phyloP scores from a whole-genome alignment of 2,888 invertebrate species.

The Tipula unca region DNA sequence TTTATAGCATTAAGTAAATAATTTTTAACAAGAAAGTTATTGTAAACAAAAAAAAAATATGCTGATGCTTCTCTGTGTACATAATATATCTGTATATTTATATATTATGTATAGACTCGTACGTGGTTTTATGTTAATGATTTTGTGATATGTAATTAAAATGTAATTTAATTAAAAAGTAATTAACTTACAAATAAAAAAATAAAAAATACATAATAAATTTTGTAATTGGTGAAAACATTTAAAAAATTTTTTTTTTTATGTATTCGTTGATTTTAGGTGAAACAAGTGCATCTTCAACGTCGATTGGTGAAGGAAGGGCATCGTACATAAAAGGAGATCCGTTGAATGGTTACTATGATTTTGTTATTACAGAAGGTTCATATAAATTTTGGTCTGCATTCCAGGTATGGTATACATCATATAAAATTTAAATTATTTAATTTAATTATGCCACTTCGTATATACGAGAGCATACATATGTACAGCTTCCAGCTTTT shows the following conservation, averaged over 20 bases:
- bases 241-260: neutral
- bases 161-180: neutral
- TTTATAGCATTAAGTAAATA: neutral
- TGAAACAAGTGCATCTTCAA: neutral
- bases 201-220: neutral
- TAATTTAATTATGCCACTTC: neutral
- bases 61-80: neutral
- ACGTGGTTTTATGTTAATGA: neutral
- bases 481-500: neutral
- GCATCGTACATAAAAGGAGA: constrained; percentile 45
- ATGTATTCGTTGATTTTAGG: neutral
- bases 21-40: neutral
- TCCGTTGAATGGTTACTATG: constrained; percentile 74
- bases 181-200: no score
- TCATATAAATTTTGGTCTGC: constrained; percentile 85
- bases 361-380: constrained; percentile 79
- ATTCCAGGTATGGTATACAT: constrained; percentile 60
- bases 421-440: neutral
- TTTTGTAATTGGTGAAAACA: neutral
- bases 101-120: neutral
- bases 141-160: neutral
- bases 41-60: neutral
- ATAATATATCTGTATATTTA: no score
- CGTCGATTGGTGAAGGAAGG: constrained; percentile 35
- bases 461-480: neutral